Evolutionary conservation across 2,888 invertebrate genomes (phyloP).

Genomic region (Eurytoma adleriae): DNA sequence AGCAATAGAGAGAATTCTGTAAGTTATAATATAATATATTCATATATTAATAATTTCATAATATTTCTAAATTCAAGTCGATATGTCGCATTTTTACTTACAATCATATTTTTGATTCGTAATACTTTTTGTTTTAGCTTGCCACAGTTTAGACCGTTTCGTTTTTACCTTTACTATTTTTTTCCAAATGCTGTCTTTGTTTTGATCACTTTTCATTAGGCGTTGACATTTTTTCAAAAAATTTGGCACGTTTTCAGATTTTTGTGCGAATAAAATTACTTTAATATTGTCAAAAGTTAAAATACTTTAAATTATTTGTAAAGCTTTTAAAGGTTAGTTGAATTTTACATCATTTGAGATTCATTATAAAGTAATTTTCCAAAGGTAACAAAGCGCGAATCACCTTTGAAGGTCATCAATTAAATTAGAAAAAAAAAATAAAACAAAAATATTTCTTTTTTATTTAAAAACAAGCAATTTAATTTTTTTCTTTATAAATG

Average conservation of each 20-base stretch:
- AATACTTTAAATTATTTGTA: constrained; percentile 37
- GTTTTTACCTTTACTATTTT: constrained; percentile 32
- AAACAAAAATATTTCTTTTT: constrained; percentile 17
- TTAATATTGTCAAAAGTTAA: constrained; percentile 49
- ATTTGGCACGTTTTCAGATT: constrained; percentile 56
- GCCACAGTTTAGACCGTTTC: constrained; percentile 48
- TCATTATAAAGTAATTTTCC: constrained; percentile 14
- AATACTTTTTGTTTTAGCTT: constrained; percentile 45
- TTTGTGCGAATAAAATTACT: constrained; percentile 52
- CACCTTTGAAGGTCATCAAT: not conserved
- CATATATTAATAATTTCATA: constrained; percentile 51
- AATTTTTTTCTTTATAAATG: constrained; percentile 33
- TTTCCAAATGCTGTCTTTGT: constrained; percentile 15
- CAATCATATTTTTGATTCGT: constrained; percentile 47
- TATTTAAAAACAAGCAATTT: constrained; percentile 34
- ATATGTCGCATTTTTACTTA: constrained; percentile 54
- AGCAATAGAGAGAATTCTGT: constrained; percentile 52
- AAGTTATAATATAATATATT: constrained; percentile 45
- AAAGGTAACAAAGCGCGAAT: not conserved
- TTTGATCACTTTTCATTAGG: constrained; percentile 27
- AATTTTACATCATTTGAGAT: constrained; percentile 31
- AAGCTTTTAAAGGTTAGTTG: not conserved
- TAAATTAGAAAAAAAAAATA: constrained; percentile 28
- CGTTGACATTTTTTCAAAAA: constrained; percentile 54
- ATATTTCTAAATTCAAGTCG: constrained; percentile 54